Evolutionary conservation across 1,140 invertebrate genomes (phyloP).

Genomic region (Drosophila kanapiae): DNA sequence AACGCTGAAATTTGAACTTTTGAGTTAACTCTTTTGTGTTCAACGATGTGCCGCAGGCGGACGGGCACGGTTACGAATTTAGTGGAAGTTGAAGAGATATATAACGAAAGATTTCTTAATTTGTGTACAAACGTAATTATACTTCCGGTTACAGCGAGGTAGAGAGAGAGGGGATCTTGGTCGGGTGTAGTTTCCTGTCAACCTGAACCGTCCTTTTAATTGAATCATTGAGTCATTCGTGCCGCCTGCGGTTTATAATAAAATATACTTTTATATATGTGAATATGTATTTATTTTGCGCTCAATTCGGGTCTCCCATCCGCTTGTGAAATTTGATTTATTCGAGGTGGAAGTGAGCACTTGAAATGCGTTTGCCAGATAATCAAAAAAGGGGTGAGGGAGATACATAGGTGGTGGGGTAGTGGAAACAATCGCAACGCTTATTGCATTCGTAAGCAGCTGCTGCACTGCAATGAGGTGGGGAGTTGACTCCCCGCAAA

Average conservation of each 20-base stretch:
- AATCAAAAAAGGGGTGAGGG: slow-evolving; percentile 35
- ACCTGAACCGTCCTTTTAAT: slow-evolving; percentile 25
- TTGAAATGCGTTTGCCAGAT: slow-evolving; percentile 78
- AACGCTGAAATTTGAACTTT: slow-evolving; percentile 41
- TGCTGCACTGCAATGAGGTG: slow-evolving; percentile 40
- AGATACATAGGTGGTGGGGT: neutral
- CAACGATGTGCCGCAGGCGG: neutral
- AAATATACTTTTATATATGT: neutral
- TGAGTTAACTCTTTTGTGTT: slow-evolving; percentile 12
- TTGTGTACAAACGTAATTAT: slow-evolving; percentile 23
- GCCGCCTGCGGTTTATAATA: slow-evolving; percentile 16
- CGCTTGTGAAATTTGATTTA: slow-evolving; percentile 65
- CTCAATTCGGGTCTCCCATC: slow-evolving; percentile 28
- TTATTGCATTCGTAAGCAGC: slow-evolving; percentile 72
- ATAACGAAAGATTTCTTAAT: slow-evolving; percentile 8
- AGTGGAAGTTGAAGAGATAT: slow-evolving; percentile 4
- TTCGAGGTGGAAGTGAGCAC: slow-evolving; percentile 73
- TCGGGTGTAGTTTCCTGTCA: neutral
- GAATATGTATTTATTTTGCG: neutral
- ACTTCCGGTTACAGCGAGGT: slow-evolving; percentile 25
- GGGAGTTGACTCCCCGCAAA: neutral
- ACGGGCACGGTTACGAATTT: slow-evolving; percentile 5
- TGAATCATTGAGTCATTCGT: slow-evolving; percentile 43
- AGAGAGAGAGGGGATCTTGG: neutral
- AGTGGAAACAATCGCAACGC: slow-evolving; percentile 28